Evolutionary conservation across 2,113 vertebrate genomes (phyloP).

Genomic region (Macroglossus sobrinus): DNA sequence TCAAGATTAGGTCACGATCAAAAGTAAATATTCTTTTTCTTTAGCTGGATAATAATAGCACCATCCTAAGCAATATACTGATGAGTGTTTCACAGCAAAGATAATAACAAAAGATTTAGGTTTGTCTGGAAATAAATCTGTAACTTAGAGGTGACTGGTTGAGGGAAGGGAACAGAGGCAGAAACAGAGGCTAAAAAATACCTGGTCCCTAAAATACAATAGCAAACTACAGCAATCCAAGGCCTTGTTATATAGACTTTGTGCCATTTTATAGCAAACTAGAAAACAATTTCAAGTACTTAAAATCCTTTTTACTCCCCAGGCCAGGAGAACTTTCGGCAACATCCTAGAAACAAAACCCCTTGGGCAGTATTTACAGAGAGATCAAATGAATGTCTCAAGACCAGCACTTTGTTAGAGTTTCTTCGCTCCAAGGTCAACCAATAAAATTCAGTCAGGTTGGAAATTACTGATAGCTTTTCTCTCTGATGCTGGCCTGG

Average conservation of each 20-base stretch:
- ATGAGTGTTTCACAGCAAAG: conserved; percentile 72
- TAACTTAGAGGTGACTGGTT: conserved; percentile 65
- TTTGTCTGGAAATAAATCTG: conserved; percentile 69
- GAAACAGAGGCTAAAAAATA: background rate
- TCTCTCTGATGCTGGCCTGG: conserved; percentile 25
- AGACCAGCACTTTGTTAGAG: conserved; percentile 14
- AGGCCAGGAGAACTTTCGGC: conserved; percentile 24
- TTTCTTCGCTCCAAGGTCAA: conserved; percentile 56
- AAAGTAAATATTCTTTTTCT: conserved; percentile 70
- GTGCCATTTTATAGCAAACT: conserved; percentile 39
- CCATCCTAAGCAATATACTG: conserved; percentile 61
- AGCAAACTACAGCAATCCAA: conserved; percentile 22
- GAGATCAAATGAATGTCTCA: conserved; percentile 57
- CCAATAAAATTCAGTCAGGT: conserved; percentile 36
- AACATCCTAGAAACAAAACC: conserved; percentile 52
- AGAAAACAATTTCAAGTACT: conserved; percentile 22
- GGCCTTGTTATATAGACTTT: conserved; percentile 13
- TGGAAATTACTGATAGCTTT: conserved; percentile 64
- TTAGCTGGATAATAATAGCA: conserved; percentile 60
- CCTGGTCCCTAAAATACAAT: conserved; percentile 1
- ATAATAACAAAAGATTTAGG: conserved; percentile 73
- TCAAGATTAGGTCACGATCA: conserved; percentile 67
- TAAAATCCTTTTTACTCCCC: conserved; percentile 52
- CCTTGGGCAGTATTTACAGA: conserved; percentile 64
- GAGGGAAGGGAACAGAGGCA: background rate